Base-by-base conservation (phyloP, 2,113 vertebrate genomes). In the Aythya baeri region DNA sequence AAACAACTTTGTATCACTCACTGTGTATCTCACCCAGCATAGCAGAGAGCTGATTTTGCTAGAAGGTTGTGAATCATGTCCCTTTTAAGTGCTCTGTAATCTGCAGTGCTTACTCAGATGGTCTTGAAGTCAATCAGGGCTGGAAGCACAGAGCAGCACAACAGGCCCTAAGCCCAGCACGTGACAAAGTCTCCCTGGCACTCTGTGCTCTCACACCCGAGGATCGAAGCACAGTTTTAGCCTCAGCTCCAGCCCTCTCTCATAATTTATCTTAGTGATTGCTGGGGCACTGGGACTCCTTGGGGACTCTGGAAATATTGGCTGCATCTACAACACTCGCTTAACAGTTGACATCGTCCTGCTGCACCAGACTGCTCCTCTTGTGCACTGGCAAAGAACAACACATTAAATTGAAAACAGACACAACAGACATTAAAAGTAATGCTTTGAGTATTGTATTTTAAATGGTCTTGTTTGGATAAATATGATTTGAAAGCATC, bases 251-350 rank as follows among this genome's bases (percentile, higher is more conserved):
- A 80, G 49, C 6, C 17, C 55, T 17, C 18, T 79, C 44, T 29
- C 71, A n/a, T 44, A 9, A 57, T 57, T 43, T 54, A 26, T n/a
- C 62, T 75, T 3, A 14, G 38, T 9, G 26, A n/a, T 13, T 50
- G 32, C 52, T 87, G 36, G 14, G 18, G 44, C 52, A 44, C 1
- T 4, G 34, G 27, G 17, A n/a, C 25, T 72, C 46, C 49, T 86
- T 31, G 59, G 49, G 62, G n/a, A 44, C 52, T 54, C 79, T 61
- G 58, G 27, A 84, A 84, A 83, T 12, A 46, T 46, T n/a, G 0
- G 1, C 57, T 68, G 52, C 32, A 20, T 9, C 34, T 41, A 65
- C 58, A 83, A 2, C 70, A 38, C 6, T 11, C 5, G 0, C 0
- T 0, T 38, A 34, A 57, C 26, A 57, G 18, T 3, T 74, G 38